Conservation (phyloP, 2,113 vertebrate genomes). For the Mellivora capensis region DNA sequence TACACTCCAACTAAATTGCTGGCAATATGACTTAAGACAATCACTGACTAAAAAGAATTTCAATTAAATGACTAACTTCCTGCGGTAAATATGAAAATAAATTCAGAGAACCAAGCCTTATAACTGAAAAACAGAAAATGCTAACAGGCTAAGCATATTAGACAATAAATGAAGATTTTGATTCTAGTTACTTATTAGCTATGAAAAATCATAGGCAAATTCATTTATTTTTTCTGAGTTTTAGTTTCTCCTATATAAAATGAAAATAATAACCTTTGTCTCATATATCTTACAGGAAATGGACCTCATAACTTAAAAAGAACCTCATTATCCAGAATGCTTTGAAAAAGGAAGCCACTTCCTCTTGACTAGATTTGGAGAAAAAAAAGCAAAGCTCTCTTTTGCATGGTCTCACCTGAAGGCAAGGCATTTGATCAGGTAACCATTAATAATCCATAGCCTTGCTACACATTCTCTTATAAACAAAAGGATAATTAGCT, state of each 20-base stretch:
- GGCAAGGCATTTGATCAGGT: neutral
- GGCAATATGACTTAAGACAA: neutral
- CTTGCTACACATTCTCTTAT: neutral
- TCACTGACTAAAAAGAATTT: conserved; percentile 13
- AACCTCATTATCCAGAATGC: neutral
- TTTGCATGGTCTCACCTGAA: neutral
- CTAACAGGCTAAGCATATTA: conserved; percentile 11
- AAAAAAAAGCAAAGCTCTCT: conserved; percentile 27
- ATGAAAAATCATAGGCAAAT: conserved; percentile 13
- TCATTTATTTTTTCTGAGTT: conserved; percentile 33
- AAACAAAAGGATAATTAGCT: conserved; percentile 29
- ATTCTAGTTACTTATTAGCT: conserved; percentile 1
- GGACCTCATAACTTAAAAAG: neutral
- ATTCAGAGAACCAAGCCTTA: neutral
- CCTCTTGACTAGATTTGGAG: conserved; percentile 13
- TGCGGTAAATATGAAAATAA: conserved; percentile 28
- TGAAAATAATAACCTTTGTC: conserved; percentile 3
- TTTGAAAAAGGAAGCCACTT: conserved; percentile 17
- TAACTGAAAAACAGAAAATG: conserved; percentile 15
- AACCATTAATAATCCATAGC: neutral
- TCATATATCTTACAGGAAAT: conserved; percentile 20
- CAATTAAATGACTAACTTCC: conserved; percentile 37
- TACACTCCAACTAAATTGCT: neutral
- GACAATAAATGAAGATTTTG: conserved; percentile 2
- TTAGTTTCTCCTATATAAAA: neutral